Conservation (phyloP, 2,113 vertebrate species). For the Gallinago jamesoni region DNA sequence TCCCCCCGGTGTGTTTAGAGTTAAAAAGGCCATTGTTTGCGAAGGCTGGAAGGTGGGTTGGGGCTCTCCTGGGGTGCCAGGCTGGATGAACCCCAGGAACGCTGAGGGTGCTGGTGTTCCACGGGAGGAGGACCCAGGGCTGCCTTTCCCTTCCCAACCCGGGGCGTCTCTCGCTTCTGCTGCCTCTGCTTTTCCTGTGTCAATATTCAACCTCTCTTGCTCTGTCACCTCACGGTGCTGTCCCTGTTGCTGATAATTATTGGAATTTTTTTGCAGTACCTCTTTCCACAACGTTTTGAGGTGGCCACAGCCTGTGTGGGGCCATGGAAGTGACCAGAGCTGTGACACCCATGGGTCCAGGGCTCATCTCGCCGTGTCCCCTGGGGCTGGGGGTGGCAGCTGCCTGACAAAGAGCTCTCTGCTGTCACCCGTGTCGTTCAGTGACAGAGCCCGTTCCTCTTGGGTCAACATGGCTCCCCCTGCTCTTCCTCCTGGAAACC, state of each 20-base stretch:
- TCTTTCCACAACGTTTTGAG: background rate
- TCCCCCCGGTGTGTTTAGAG: fast-evolving
- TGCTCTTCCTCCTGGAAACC: background rate
- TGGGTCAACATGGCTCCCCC: background rate
- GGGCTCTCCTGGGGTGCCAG: too few relatives aligned
- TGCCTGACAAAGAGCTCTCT: background rate
- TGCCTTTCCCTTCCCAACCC: background rate
- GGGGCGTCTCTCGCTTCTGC: background rate
- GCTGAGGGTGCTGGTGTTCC: background rate
- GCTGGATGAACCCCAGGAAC: background rate
- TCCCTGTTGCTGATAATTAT: fast-evolving
- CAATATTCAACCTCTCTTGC: background rate
- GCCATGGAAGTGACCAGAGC: fast-evolving
- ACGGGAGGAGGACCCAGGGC: fast-evolving
- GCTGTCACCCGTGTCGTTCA: too few relatives aligned
- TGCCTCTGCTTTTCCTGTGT: background rate
- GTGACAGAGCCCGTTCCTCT: background rate
- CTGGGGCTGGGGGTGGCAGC: background rate
- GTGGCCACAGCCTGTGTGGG: background rate
- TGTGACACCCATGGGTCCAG: background rate
- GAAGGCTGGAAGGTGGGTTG: background rate
- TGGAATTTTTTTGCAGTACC: background rate
- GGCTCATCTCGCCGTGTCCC: background rate
- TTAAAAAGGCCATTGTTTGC: background rate
- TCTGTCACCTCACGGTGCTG: background rate